Base-by-base conservation (phyloP, 2,113 vertebrate species). In the Zapus hudsonius region DNA sequence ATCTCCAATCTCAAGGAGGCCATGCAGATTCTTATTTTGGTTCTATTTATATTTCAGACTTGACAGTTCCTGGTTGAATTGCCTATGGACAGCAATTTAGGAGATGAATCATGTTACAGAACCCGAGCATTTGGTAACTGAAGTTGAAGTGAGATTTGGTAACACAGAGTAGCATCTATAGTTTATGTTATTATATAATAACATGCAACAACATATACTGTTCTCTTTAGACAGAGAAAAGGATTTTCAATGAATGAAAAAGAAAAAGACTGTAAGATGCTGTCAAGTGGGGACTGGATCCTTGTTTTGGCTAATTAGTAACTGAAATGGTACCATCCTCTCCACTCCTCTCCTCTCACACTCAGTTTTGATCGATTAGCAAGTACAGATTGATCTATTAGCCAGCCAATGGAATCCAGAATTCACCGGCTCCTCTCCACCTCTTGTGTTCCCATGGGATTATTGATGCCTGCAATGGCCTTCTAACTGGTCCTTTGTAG, bases 191-290 rank as follows among this genome's bases (percentile, higher is more conserved):
- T 2, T n/a, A 1, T 25, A 80, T 0, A 69, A 57, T 55, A 90
- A 79, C 84, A 81, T 83, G 17, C 33, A 78, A 87, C n/a, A 92
- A 85, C n/a, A n/a, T n/a, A n/a, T n/a, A n/a, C n/a, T n/a, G n/a
- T n/a, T n/a, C n/a, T n/a, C n/a, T n/a, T n/a, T n/a, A n/a, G n/a
- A n/a, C n/a, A n/a, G n/a, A n/a, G n/a, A n/a, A n/a, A n/a, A n/a
- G n/a, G n/a, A n/a, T n/a, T n/a, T n/a, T n/a, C n/a, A n/a, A n/a
- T n/a, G n/a, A n/a, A n/a, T n/a, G n/a, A n/a, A n/a, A n/a, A n/a
- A n/a, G n/a, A n/a, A n/a, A n/a, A n/a, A n/a, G 61, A 25, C 42
- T 0, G 13, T 9, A 82, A 57, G 27, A 42, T 38, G 7, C 40
- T 84, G 19, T 17, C 82, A 74, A 84, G 67, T 74, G 70, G 66